Base-by-base conservation (phyloP, 2,888 invertebrate genomes). In the Hemistola chrysoprasaria region DNA sequence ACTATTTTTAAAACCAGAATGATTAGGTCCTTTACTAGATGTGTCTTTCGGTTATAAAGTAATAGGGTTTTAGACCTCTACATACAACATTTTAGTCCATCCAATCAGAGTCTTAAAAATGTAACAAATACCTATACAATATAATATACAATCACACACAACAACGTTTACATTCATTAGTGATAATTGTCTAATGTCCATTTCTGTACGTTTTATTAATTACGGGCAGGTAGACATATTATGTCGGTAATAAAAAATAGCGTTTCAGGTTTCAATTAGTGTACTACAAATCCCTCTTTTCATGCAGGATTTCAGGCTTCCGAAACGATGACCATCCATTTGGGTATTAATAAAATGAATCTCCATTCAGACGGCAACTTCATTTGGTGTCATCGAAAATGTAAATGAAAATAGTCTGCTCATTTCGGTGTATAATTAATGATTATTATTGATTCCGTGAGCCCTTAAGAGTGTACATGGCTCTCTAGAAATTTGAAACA, bases 271-370 rank as follows among this genome's bases (percentile, higher is more conserved):
- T 59, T 59, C 63, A 61, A 60, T 63, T 59, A 56, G 45, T 24
- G 45, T 35, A 44, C 47, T 48, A 50, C 53, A 62, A 71, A 65
- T 63, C 61, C 56, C 55, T 48, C 67, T 55, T 65, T 71, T 66
- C 62, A 65, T 50, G 42, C 40, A 40, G 64, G 56, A 61, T 70
- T 69, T 65, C 53, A 60, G 47, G 53, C 61, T 55, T 47, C 56
- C 49, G 31, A 48, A 43, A 42, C 47, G 40, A 35, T 46, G 46
- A 39, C 36, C 42, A 29, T 33, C 25, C 25, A 32, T 42, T 36
- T 22, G 8, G 31, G 26, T 30, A 30, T 40, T 41, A 40, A 35
- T 35, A 25, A 40, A 40, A 39, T 40, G 23, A 8, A 30, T 22
- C 29, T 23, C 10, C 8, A 22, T 5, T 11, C 25, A 9, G 16